Conservation (phyloP, 2,113 vertebrate genomes). For the Rhinogobius similis region DNA sequence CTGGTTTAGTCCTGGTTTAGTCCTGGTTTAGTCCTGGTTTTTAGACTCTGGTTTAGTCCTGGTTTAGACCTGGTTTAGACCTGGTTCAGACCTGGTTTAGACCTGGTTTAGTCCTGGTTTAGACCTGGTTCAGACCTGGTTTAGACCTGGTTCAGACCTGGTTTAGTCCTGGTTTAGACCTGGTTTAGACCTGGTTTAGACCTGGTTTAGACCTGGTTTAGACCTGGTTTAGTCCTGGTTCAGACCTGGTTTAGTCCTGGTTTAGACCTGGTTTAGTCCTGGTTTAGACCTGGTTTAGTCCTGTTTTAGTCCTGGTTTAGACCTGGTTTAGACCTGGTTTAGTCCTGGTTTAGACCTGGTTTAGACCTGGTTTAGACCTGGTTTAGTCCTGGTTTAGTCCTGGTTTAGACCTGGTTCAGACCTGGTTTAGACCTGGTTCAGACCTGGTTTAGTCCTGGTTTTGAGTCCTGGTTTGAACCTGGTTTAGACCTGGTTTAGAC, state of each 20-base stretch:
- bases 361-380: not conserved
- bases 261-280: not conserved
- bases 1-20: not conserved
- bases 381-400: not conserved
- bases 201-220: not conserved
- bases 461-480: not conserved
- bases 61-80: not conserved
- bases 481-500: not conserved
- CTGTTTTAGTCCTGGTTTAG: not conserved
- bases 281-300: not conserved
- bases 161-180: not conserved
- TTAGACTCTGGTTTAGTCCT: too few relatives aligned
- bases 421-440: not conserved
- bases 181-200: not conserved
- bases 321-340: not conserved
- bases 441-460: not conserved
- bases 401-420: not conserved
- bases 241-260: not conserved
- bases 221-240: not conserved
- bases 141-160: not conserved
- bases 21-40: not conserved
- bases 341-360: not conserved
- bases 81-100: not conserved
- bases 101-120: not conserved
- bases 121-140: not conserved